Percentiles rank a stretch among this genome's conserved stretches.
These are phyloP conservation scores for Heterotis niloticus DNA, from an alignment of 2,113 vertebrate genomes.

Conservation along the genomic window DNA sequence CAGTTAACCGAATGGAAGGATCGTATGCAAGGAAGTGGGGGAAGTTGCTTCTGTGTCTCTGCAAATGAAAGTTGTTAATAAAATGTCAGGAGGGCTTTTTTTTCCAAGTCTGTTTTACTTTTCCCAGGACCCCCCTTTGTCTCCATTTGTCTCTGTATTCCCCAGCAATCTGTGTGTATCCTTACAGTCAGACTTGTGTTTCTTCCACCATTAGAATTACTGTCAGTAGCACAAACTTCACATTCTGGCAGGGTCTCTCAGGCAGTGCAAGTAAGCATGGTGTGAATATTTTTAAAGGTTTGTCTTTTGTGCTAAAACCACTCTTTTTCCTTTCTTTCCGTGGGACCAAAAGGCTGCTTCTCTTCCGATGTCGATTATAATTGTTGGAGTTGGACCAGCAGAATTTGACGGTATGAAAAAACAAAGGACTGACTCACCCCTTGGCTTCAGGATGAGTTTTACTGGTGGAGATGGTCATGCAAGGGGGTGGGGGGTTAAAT, in stretches of 20 bases:
- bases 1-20: not conserved
- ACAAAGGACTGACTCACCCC: not conserved
- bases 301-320: not conserved
- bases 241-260: not conserved
- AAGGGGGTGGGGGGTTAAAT: no score
- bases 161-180: not conserved
- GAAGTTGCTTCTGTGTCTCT: not conserved
- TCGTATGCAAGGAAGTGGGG: not conserved
- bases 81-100: constrained; percentile 30
- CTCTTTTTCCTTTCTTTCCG: not conserved
- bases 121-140: no score
- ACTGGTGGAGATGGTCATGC: not conserved
- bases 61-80: constrained; percentile 38
- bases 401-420: constrained; percentile 84
- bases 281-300: not conserved
- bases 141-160: not conserved
- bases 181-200: no score
- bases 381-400: constrained; percentile 88
- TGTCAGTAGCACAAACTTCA: not conserved
- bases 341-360: constrained; percentile 70
- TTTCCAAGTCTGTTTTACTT: not conserved
- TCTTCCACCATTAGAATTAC: no score
- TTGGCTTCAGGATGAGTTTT: not conserved
- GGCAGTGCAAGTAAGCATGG: not conserved
- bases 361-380: constrained; percentile 93